Evolutionary conservation across 1,140 invertebrate genomes (phyloP).

Genomic region (Neocloeon triangulifer): DNA sequence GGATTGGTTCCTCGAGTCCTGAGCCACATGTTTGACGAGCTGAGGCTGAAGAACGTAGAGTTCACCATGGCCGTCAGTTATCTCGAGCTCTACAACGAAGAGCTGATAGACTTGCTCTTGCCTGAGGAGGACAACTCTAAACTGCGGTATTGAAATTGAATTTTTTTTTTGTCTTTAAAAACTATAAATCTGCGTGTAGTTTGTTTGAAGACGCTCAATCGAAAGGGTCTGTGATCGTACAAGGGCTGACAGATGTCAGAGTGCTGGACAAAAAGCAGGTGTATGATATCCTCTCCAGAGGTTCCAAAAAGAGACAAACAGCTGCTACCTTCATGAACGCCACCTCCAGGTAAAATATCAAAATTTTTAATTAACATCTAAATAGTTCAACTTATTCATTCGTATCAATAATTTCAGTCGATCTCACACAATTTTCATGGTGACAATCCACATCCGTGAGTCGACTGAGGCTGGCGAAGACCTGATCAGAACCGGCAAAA

Average conservation of each 20-base stretch:
- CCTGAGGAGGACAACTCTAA: slow-evolving; percentile 49
- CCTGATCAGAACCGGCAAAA: slow-evolving; percentile 82
- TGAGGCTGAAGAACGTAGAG: slow-evolving; percentile 50
- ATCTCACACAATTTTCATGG: slow-evolving; percentile 90
- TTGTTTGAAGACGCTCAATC: slow-evolving; percentile 53
- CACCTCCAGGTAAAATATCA: slow-evolving; percentile 43
- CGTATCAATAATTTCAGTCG: slow-evolving; percentile 32
- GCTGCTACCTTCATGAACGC: slow-evolving; percentile 90
- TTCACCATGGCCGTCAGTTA: slow-evolving; percentile 83
- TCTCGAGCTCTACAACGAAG: slow-evolving; percentile 93
- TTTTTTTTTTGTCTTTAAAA: slow-evolving; percentile 5
- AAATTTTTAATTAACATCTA: not conserved
- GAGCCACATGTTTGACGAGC: slow-evolving; percentile 62
- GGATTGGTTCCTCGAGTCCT: slow-evolving; percentile 70
- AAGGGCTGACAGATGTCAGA: slow-evolving; percentile 78
- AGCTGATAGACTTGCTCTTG: slow-evolving; percentile 78
- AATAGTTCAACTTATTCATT: not conserved
- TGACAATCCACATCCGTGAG: slow-evolving; percentile 85
- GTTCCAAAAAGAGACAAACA: slow-evolving; percentile 69
- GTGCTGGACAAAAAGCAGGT: slow-evolving; percentile 82
- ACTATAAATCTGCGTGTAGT: no score
- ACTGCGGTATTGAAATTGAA: slow-evolving; percentile 24
- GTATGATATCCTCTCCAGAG: slow-evolving; percentile 64
- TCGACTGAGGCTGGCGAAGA: slow-evolving; percentile 75
- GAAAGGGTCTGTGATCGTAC: slow-evolving; percentile 81